These are phyloP conservation scores for Novumbra hubbsi DNA, from an alignment of 2,797 vertebrate species.

Conservation along the genomic window DNA sequence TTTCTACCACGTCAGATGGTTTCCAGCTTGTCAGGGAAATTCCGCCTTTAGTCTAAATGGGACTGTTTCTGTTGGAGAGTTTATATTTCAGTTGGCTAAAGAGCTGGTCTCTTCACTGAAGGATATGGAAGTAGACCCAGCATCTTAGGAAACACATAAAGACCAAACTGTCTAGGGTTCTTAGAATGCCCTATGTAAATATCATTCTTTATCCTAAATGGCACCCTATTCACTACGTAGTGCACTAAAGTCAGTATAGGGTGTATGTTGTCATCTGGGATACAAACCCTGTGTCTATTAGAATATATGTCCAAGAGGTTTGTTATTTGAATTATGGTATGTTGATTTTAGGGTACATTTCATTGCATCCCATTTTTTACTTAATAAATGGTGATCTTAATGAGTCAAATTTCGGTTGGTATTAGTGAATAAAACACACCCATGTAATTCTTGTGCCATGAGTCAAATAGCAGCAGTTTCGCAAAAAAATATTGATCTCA, in stretches of 20 bases:
- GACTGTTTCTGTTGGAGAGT: conserved; percentile 52
- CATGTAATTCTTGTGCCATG: neutral
- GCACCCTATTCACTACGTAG: neutral
- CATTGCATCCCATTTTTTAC: neutral
- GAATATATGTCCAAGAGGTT: neutral
- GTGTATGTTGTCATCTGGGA: neutral
- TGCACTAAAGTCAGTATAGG: neutral
- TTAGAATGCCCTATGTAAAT: conserved; percentile 4
- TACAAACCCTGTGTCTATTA: neutral
- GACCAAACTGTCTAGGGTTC: conserved; percentile 21
- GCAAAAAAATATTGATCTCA: neutral
- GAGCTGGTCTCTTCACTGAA: conserved; percentile 37
- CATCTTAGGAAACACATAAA: conserved; percentile 25
- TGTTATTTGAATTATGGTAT: neutral
- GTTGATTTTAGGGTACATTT: neutral
- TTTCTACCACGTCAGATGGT: conserved; percentile 49
- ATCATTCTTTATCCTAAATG: neutral
- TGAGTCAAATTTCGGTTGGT: neutral
- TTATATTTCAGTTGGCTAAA: conserved; percentile 60
- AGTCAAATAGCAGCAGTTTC: neutral
- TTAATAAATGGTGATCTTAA: neutral
- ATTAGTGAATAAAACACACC: neutral
- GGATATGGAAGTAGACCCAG: conserved; percentile 35
- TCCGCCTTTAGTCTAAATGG: conserved; percentile 49
- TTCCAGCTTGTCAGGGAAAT: conserved; percentile 48